Evolutionary conservation across 2,797 vertebrate genomes (phyloP).

Genomic region (Trachops cirrhosus): DNA sequence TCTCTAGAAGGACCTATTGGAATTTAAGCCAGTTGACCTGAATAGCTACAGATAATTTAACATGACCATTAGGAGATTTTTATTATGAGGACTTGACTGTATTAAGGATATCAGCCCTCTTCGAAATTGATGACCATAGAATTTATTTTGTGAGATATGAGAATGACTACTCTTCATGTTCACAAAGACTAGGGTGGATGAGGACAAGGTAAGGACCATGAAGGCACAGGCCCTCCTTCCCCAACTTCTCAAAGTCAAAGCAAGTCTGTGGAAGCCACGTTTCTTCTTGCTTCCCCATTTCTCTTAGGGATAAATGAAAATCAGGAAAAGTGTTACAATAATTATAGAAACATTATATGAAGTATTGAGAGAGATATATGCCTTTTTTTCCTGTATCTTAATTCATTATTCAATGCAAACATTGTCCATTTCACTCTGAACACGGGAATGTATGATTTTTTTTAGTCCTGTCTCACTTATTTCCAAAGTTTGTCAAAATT

Average conservation of each 20-base stretch:
- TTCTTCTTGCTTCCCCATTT: not conserved
- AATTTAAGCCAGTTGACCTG: slow-evolving; percentile 61
- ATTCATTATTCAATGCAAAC: not conserved
- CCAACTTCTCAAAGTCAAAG: not conserved
- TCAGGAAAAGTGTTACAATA: not conserved
- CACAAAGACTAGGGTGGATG: not conserved
- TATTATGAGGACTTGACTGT: slow-evolving; percentile 5
- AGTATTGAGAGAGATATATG: not conserved
- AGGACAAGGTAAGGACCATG: not conserved
- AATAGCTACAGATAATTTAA: slow-evolving; percentile 63
- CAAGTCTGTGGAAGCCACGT: not conserved
- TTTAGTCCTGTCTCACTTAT: not conserved
- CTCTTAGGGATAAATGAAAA: not conserved
- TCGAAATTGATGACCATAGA: not conserved
- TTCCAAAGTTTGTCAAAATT: not conserved
- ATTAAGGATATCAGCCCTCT: slow-evolving; percentile 7
- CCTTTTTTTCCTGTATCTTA: not conserved
- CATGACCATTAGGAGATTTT: slow-evolving; percentile 36
- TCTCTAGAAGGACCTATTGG: slow-evolving; percentile 61
- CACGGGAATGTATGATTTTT: not conserved
- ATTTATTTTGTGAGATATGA: not conserved
- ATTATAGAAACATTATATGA: not conserved
- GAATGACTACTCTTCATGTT: not conserved
- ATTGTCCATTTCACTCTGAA: not conserved
- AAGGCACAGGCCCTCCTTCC: not conserved